A percentile compares a stretch with the other conserved stretches of the same genome.
Conservation (phyloP, 2,888 invertebrate species). For the Aphrophora alni region DNA sequence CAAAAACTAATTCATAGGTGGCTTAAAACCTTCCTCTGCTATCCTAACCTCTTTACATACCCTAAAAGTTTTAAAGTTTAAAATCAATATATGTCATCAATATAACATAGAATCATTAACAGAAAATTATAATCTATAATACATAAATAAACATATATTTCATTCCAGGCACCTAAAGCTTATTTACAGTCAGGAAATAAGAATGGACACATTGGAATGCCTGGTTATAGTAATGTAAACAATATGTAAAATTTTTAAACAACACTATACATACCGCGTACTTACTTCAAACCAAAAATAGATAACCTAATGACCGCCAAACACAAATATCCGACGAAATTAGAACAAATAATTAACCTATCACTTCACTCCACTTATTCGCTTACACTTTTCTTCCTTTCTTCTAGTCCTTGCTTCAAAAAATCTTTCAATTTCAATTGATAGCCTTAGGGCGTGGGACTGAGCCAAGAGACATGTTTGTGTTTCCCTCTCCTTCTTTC, state of each 20-base stretch:
- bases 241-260: not conserved
- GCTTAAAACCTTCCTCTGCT: no score
- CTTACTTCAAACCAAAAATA: not conserved
- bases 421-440: not conserved
- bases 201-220: no score
- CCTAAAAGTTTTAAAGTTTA: no score
- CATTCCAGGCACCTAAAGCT: no score
- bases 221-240: not conserved
- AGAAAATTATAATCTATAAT: no score
- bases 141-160: no score
- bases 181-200: no score
- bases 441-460: not conserved
- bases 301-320: not conserved
- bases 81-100: no score
- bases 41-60: no score
- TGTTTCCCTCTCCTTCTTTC: conserved; percentile 3
- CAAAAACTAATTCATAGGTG: no score
- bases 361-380: not conserved
- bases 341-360: not conserved
- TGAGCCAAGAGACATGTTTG: conserved; percentile 1
- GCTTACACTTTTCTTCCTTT: not conserved
- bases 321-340: not conserved
- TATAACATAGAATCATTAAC: no score
- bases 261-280: not conserved
- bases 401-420: not conserved